Evolutionary conservation across 30 jellyfish, hydroid and myxozoan species (phyloP), one percentile per base, ranked within the genome.

Genomic region (Rhopilema esculentum): DNA sequence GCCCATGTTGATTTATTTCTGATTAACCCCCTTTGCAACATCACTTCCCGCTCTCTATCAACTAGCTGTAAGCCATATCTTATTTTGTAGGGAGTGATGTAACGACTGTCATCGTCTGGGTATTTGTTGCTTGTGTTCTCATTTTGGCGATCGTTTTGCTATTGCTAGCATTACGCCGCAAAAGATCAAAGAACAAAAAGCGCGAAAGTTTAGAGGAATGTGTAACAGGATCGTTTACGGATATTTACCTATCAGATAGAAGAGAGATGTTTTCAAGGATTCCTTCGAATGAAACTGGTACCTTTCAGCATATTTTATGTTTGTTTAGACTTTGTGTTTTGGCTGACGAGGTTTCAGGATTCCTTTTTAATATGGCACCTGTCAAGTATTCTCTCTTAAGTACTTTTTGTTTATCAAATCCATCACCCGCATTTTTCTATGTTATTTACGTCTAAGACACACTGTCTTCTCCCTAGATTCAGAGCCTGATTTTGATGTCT

Each of bases 401-500:
- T n/a, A n/a, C n/a, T n/a, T n/a, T n/a, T n/a, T n/a, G n/a, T n/a
- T n/a, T n/a, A n/a, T n/a, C n/a, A n/a, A n/a, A n/a, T n/a, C n/a
- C n/a, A n/a, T n/a, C n/a, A n/a, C n/a, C n/a, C n/a, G n/a, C n/a
- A n/a, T n/a, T n/a, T n/a, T n/a, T n/a, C n/a, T n/a, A n/a, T n/a
- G n/a, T n/a, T n/a, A n/a, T n/a, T n/a, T n/a, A n/a, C n/a, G n/a
- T n/a, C n/a, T n/a, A n/a, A n/a, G n/a, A n/a, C n/a, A n/a, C n/a
- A 2, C 57, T 40, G 57, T 40, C 12, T 83, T 27, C 6, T 6
- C 33, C 26, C 22, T 49, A 83, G 84, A 68, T 20, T 31, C 51
- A 16, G 91, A 81, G 79, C 75, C 30, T 25, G 87, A 68, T 23
- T 89, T 24, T 53, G 98, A 94, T 51, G 98, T 84, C 20, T 87